Percentiles rank a stretch among this genome's conserved stretches.
Evolutionary conservation across 2,113 vertebrate genomes (phyloP).

Genomic region (Anhinga rufa): DNA sequence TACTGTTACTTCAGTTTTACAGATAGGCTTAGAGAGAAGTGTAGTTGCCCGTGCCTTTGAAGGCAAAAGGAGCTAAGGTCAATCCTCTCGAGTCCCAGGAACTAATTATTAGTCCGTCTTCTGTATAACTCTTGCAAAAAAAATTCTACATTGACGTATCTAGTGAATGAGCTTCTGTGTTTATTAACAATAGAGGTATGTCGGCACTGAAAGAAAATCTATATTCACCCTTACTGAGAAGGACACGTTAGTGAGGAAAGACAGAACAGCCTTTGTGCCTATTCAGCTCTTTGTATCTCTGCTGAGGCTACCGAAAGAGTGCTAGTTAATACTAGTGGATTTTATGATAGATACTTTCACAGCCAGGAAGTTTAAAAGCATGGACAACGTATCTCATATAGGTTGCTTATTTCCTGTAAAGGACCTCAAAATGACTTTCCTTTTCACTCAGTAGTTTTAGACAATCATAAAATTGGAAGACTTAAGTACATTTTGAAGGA

Average conservation of each 20-base stretch:
- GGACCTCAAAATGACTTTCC: background rate
- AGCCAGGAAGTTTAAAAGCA: background rate
- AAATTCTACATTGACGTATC: background rate
- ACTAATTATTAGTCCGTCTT: background rate
- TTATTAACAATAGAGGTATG: background rate
- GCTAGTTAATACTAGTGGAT: background rate
- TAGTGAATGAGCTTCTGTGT: background rate
- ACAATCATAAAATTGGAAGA: background rate
- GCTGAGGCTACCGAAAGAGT: background rate
- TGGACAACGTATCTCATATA: background rate
- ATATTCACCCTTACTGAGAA: background rate
- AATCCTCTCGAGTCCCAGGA: background rate
- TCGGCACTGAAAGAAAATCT: background rate
- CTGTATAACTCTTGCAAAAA: background rate
- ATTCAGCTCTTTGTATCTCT: background rate
- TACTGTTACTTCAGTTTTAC: background rate
- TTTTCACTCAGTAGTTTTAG: background rate
- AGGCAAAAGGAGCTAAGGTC: background rate
- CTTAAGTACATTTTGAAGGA: background rate
- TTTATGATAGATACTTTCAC: background rate
- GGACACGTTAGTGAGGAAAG: background rate
- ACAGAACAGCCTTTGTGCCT: background rate
- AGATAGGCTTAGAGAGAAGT: background rate
- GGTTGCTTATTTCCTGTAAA: background rate
- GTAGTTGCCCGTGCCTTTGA: background rate